Conservation (phyloP, 2,113 vertebrate species). For the Hippocampus barbouri region DNA sequence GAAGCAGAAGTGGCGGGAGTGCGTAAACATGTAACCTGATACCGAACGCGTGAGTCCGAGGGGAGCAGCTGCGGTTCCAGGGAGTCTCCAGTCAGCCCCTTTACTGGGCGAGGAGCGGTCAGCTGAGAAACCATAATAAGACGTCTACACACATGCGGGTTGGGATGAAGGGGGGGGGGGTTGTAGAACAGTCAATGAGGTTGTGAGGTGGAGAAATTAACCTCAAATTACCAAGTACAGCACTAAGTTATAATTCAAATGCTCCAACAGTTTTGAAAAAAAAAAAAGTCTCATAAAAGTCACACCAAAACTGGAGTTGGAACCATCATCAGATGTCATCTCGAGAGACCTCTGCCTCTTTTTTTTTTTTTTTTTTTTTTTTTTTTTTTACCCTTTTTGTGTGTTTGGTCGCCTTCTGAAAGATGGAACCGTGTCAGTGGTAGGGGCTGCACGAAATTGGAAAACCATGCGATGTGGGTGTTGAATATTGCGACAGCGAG, state of each 20-base stretch:
- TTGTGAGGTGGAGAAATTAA: slow-evolving; percentile 21
- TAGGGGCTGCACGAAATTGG: too few relatives aligned
- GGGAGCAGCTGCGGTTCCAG: slow-evolving; percentile 67
- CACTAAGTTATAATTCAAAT: neutral
- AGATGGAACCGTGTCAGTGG: too few relatives aligned
- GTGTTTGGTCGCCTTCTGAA: too few relatives aligned
- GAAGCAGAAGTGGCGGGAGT: slow-evolving; percentile 66
- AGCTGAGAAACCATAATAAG: slow-evolving; percentile 63
- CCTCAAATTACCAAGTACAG: slow-evolving; percentile 33
- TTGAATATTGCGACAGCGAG: too few relatives aligned
- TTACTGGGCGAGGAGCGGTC: slow-evolving; percentile 34
- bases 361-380: too few relatives aligned
- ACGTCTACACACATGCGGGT: slow-evolving; percentile 23
- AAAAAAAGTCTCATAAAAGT: neutral
- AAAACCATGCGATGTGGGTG: too few relatives aligned
- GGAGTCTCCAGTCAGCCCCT: slow-evolving; percentile 66
- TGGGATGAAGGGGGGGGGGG: neutral
- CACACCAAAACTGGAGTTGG: neutral
- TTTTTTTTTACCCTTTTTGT: too few relatives aligned
- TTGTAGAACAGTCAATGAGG: slow-evolving; percentile 12
- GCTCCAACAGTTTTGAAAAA: neutral
- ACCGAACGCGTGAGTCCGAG: slow-evolving; percentile 52
- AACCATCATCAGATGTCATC: neutral
- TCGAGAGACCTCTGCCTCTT: neutral
- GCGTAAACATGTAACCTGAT: slow-evolving; percentile 71